Evolutionary conservation across 2,797 vertebrate genomes (phyloP).

Genomic region (Hemibagrus guttatus): DNA sequence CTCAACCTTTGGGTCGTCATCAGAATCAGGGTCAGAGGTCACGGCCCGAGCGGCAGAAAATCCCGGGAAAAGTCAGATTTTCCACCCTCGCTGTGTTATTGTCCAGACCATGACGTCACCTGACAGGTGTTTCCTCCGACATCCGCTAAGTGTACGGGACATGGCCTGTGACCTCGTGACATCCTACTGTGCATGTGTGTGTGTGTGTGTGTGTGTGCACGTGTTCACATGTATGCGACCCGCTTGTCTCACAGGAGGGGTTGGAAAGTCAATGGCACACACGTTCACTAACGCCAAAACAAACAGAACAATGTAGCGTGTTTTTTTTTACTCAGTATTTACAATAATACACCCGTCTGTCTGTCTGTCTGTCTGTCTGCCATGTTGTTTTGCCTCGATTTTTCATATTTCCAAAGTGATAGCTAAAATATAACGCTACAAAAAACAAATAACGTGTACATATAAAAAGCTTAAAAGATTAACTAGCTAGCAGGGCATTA

Average conservation of each 20-base stretch:
- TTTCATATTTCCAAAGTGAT: background rate
- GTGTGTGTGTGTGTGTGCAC: slow-evolving; percentile 45
- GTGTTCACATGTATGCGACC: background rate
- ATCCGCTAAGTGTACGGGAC: slow-evolving; percentile 60
- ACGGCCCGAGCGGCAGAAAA: slow-evolving; percentile 3
- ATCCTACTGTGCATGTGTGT: slow-evolving; percentile 66
- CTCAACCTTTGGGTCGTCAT: slow-evolving; percentile 15
- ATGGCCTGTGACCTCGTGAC: slow-evolving; percentile 68
- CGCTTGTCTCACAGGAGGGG: slow-evolving; percentile 13
- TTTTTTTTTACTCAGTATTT: background rate
- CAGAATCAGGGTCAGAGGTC: slow-evolving; percentile 19
- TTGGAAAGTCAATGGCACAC: slow-evolving; percentile 26
- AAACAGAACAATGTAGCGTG: slow-evolving; percentile 26
- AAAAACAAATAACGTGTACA: background rate
- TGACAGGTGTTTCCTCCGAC: slow-evolving; percentile 80
- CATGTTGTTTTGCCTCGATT: background rate
- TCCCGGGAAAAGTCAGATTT: slow-evolving; percentile 60
- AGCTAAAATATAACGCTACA: background rate
- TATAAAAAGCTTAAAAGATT: background rate
- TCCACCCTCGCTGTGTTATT: slow-evolving; percentile 74
- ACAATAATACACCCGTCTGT: background rate
- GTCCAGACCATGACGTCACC: slow-evolving; percentile 67
- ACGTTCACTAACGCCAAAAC: slow-evolving; percentile 38
- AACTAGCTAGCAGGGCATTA: background rate
- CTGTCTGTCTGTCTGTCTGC: background rate